Percentiles rank a stretch among this genome's conserved stretches.
Conservation (phyloP, 2,113 vertebrate species). For the Jacana jacana region DNA sequence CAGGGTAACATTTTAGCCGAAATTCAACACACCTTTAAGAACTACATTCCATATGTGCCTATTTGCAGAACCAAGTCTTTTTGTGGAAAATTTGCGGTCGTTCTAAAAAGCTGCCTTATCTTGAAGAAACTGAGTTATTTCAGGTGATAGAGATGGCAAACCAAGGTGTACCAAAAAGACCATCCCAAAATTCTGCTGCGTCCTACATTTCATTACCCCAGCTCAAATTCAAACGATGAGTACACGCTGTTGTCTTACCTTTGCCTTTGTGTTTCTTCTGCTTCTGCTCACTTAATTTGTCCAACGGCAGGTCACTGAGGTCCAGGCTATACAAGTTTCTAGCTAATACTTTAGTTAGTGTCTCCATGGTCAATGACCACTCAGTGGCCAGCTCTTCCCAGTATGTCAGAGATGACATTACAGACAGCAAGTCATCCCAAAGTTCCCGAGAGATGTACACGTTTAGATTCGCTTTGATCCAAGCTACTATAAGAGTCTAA, state of each 20-base stretch:
- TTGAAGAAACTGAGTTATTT: not conserved
- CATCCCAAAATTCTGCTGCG: not conserved
- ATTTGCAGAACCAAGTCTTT: not conserved
- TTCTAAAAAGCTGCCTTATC: not conserved
- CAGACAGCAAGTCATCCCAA: slow-evolving; percentile 95
- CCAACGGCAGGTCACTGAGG: slow-evolving; percentile 92
- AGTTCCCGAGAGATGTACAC: slow-evolving; percentile 97
- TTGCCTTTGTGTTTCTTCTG: slow-evolving; percentile 99
- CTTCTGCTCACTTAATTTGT: slow-evolving; percentile 98
- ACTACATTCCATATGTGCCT: not conserved
- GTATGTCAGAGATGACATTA: slow-evolving; percentile 93
- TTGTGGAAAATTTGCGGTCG: not conserved
- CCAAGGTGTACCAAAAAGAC: not conserved
- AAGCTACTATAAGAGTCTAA: slow-evolving; percentile 98
- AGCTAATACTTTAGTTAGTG: slow-evolving; percentile 97
- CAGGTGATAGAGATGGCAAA: not conserved
- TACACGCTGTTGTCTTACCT: slow-evolving; percentile 77
- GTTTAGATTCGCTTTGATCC: slow-evolving; percentile 98
- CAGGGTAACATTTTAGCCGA: not conserved
- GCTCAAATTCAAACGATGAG: not conserved
- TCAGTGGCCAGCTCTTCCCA: slow-evolving; percentile 99
- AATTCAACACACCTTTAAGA: not conserved
- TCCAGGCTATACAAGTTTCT: slow-evolving; percentile 96
- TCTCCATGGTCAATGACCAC: slow-evolving; percentile 99
- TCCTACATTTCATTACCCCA: not conserved